Percentiles rank a stretch among this genome's conserved stretches.
phyloP scores from a whole-genome alignment of 2,113 vertebrate species.

The Mystacornis crossleyi region DNA sequence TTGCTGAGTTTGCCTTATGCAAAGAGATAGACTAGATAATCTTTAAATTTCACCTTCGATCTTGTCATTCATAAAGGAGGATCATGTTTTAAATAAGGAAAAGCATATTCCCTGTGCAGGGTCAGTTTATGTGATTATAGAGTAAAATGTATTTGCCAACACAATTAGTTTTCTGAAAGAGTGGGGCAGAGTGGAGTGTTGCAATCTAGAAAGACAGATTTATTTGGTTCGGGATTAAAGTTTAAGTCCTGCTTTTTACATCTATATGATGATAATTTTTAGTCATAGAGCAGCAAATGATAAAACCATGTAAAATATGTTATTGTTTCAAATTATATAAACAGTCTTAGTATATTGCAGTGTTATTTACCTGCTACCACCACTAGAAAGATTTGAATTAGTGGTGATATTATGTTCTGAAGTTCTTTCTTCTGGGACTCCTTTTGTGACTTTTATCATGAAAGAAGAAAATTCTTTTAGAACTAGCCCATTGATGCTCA shows the following conservation, averaged over 20 bases:
- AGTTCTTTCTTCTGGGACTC: neutral
- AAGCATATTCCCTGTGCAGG: rapidly evolving
- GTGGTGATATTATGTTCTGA: rapidly evolving
- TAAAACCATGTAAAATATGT: neutral
- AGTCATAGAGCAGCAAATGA: neutral
- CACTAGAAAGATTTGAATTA: neutral
- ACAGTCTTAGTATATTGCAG: neutral
- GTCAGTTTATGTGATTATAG: neutral
- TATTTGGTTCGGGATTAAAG: neutral
- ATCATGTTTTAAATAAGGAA: neutral
- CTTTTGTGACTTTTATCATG: neutral
- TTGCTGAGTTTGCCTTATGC: neutral
- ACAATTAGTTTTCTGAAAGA: neutral
- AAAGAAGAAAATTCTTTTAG: neutral
- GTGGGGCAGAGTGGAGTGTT: neutral
- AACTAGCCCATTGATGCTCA: neutral
- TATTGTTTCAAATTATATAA: neutral
- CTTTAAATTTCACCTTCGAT: neutral
- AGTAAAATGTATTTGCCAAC: neutral
- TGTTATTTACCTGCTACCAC: neutral
- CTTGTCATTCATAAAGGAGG: neutral
- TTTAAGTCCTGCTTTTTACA: neutral
- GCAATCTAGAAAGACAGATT: neutral
- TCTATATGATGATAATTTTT: neutral
- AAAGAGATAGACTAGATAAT: neutral